Percentiles rank a stretch among this genome's conserved stretches.
These are phyloP conservation scores for Enteromius argenteus DNA, from an alignment of 2,797 vertebrate genomes.

Conservation along the genomic window DNA sequence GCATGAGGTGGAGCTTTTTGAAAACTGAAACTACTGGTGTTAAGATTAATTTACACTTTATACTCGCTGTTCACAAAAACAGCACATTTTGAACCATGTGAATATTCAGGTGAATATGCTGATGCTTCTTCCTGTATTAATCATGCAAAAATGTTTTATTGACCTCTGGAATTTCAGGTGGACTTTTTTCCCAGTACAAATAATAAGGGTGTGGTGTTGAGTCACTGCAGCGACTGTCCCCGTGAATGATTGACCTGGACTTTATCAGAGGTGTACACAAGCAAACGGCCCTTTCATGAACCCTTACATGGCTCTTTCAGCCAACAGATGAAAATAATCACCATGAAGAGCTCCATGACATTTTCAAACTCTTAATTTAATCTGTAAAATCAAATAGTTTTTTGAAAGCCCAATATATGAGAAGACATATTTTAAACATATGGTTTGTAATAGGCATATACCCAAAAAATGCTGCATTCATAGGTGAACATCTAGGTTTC, in stretches of 20 bases:
- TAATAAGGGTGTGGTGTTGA: conserved; percentile 49
- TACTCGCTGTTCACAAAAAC: background rate
- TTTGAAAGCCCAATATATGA: background rate
- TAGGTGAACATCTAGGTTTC: conserved; percentile 60
- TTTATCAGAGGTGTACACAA: conserved; percentile 66
- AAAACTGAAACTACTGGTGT: conserved; percentile 14
- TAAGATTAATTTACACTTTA: background rate
- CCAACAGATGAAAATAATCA: conserved; percentile 17
- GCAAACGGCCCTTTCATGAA: conserved; percentile 17
- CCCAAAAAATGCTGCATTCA: conserved; percentile 56
- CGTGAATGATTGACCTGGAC: conserved; percentile 81
- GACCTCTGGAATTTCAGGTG: conserved; percentile 39
- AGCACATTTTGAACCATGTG: background rate
- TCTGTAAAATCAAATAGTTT: background rate
- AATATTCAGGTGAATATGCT: background rate
- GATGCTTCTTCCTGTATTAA: conserved; percentile 6
- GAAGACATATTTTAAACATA: background rate
- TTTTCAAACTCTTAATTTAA: background rate
- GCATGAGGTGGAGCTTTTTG: conserved; percentile 69
- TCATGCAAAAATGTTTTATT: conserved; percentile 19
- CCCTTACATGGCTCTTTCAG: conserved; percentile 1
- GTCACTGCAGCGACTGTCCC: conserved; percentile 62
- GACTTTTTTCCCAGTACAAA: conserved; percentile 52
- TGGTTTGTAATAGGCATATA: conserved; percentile 33
- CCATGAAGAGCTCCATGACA: background rate